These are phyloP conservation scores for Brotula barbata DNA, from an alignment of 2,797 vertebrate genomes.

Conservation along the genomic window DNA sequence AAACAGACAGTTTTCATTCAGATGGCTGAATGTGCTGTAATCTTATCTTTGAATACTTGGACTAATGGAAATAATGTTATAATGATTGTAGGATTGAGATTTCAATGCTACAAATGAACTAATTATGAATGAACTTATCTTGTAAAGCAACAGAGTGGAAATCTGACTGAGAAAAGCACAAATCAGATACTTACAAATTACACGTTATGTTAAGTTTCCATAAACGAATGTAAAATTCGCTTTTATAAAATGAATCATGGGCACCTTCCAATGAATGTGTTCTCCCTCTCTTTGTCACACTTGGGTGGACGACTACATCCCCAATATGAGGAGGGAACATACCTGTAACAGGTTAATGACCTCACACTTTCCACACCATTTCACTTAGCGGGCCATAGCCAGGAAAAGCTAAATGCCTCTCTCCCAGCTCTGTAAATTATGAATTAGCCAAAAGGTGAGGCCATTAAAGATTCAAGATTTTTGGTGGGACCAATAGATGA, in stretches of 20 bases:
- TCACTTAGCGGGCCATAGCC: conserved; percentile 73
- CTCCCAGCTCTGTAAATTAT: conserved; percentile 80
- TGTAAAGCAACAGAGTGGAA: conserved; percentile 50
- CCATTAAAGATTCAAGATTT: conserved; percentile 78
- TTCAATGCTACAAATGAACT: conserved; percentile 36
- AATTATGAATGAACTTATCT: conserved; percentile 36
- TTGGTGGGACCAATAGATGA: conserved; percentile 60
- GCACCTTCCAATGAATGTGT: conserved; percentile 32
- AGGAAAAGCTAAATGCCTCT: conserved; percentile 73
- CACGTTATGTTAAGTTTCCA: conserved; percentile 75
- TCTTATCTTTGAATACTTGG: conserved; percentile 29
- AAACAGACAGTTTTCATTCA: background rate
- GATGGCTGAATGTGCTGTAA: conserved; percentile 3
- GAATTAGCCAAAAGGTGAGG: conserved; percentile 76
- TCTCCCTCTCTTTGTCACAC: conserved; percentile 70
- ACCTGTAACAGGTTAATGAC: conserved; percentile 80
- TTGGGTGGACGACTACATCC: conserved; percentile 69
- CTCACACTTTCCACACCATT: conserved; percentile 81
- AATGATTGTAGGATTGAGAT: conserved; percentile 22
- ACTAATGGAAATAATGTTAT: conserved; percentile 22
- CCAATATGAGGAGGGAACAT: conserved; percentile 70
- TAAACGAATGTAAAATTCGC: conserved; percentile 64
- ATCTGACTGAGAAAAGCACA: conserved; percentile 37
- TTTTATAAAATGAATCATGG: conserved; percentile 49
- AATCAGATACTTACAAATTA: no score